Conservation (phyloP, 2,888 invertebrate genomes). For the Drosophila imparisetae region DNA sequence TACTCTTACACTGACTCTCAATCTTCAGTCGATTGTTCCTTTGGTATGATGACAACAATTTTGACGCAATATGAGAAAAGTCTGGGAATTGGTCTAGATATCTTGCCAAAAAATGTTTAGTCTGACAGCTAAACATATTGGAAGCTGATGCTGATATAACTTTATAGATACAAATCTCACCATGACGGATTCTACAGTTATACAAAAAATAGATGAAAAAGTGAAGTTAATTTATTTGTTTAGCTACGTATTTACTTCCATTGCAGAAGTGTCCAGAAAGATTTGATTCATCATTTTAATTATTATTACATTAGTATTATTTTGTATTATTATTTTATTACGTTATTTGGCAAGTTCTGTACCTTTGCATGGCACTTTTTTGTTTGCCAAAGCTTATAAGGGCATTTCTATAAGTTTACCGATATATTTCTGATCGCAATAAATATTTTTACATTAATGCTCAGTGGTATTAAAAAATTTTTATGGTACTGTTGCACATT, state of each 20-base stretch:
- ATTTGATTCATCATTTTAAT: not conserved
- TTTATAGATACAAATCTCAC: not conserved
- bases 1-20: not conserved
- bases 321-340: too few relatives aligned
- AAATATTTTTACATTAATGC: not conserved
- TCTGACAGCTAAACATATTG: not conserved
- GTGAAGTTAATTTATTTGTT: too few relatives aligned
- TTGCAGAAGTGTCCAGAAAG: not conserved
- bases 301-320: not conserved
- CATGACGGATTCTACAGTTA: fast-evolving
- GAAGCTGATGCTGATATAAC: not conserved
- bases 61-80: not conserved
- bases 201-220: too few relatives aligned
- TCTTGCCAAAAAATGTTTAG: not conserved
- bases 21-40: not conserved
- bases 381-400: not conserved
- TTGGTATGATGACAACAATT: not conserved
- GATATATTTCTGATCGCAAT: not conserved
- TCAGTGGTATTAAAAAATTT: not conserved
- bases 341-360: not conserved
- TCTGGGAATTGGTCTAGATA: not conserved
- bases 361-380: not conserved
- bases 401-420: not conserved
- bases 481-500: not conserved
- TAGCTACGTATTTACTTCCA: too few relatives aligned